Percentiles rank a stretch among this genome's conserved stretches.
Conservation (phyloP, 2,113 vertebrate species). For the Amazona guildingii region DNA sequence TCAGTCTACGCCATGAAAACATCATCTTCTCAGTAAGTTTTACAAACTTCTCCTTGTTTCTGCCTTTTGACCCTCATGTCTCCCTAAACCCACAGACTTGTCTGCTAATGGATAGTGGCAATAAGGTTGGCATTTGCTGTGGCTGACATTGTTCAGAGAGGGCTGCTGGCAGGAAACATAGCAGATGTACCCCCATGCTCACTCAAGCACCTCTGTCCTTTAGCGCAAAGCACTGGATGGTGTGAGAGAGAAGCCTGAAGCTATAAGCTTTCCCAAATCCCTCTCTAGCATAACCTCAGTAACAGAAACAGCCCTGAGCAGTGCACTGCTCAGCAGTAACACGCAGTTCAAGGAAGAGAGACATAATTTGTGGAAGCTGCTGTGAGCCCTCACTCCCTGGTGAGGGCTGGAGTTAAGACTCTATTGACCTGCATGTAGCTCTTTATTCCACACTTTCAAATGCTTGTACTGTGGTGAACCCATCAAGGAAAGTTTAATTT, state of each 20-base stretch:
- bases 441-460: background rate
- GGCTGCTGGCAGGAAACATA: background rate
- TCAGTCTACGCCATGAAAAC: background rate
- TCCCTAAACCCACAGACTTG: background rate
- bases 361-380: background rate
- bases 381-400: background rate
- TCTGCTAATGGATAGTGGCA: background rate
- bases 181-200: rapidly evolving
- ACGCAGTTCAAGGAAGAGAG: background rate
- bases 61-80: background rate
- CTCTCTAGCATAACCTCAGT: background rate
- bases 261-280: background rate
- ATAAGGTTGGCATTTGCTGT: background rate
- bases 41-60: background rate
- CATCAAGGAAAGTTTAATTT: background rate
- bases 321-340: background rate
- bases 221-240: background rate
- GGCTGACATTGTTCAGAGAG: background rate
- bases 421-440: background rate
- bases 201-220: background rate
- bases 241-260: background rate
- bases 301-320: background rate
- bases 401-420: background rate
- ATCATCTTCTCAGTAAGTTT: background rate
- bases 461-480: background rate